Conservation (phyloP, 2,113 vertebrate species). For the Procapra przewalskii region DNA sequence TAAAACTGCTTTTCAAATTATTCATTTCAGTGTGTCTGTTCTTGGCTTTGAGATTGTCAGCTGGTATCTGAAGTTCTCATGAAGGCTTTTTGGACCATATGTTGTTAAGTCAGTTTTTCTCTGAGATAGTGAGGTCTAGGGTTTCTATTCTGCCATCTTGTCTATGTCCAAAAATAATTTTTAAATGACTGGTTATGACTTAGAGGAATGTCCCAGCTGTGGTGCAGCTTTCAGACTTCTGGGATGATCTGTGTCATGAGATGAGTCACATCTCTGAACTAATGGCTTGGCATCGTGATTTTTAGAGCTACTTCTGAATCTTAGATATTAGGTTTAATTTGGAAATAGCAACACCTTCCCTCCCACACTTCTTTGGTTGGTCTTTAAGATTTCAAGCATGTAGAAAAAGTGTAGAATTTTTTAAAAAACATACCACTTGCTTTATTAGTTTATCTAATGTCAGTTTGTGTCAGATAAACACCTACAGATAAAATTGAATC, state of each 20-base stretch:
- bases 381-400: neutral
- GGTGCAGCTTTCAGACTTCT: neutral
- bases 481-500: neutral
- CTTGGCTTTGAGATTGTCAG: neutral
- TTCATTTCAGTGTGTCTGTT: neutral
- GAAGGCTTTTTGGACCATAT: neutral
- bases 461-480: neutral
- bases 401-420: neutral
- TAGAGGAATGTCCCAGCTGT: neutral
- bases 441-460: neutral
- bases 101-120: neutral
- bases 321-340: neutral
- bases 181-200: constrained; percentile 8
- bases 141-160: neutral
- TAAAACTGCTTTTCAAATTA: neutral
- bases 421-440: neutral
- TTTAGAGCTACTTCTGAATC: neutral
- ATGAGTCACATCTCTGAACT: neutral
- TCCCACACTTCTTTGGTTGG: neutral
- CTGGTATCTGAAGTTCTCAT: neutral
- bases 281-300: neutral
- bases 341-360: neutral
- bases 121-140: neutral
- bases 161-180: neutral
- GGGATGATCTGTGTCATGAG: neutral